Evolutionary conservation across 2,113 vertebrate genomes (phyloP), one percentile per base, ranked within the genome.

Genomic region (Paracanthobrama guichenoti): DNA sequence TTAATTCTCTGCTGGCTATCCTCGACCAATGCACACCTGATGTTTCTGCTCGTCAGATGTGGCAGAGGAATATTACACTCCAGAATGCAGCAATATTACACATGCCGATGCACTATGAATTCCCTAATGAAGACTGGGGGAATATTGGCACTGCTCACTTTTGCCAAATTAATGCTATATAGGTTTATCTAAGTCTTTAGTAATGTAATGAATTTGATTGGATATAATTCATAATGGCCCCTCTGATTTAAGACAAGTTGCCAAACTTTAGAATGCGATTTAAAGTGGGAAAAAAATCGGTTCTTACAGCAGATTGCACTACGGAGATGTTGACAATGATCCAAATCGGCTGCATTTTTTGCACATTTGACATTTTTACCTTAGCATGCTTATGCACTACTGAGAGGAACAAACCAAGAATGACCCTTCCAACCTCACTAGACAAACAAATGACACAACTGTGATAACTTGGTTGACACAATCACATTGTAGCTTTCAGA

Each of bases 391-490:
- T 44, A 59, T 60, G 8, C 24, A 59, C 11, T 60, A 73, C 75
- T 59, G n/a, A 73, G 53, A 6, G 44, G 16, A 46, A 62, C 76
- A 81, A 66, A 28, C 69, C n/a, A 69, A 84, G 78, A 72, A 84
- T 20, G 82, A 84, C 72, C n/a, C 57, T 81, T 76, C 67, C 72
- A n/a, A 22, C 62, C 44, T 67, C 26, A 48, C 55, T 44, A 3
- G n/a, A 46, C 42, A 44, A 53, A 39, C 13, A n/a, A 39, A 69
- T 7, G 5, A 2, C 26, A 69, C 10, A 6, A 48, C 48, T 18
- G 42, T 18, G 39, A 59, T 28, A 14, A 24, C 6, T 57, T 59
- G 13, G 24, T 28, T 12, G 24, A 16, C 22, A 44, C 50, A 62
- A n/a, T 57, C 75, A 59, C 75, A 59, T 39, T 77, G 22, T 77